Evolutionary conservation across 2,888 invertebrate species (phyloP), one percentile per base, ranked within the genome.

Genomic region (Drosophila tripunctata): DNA sequence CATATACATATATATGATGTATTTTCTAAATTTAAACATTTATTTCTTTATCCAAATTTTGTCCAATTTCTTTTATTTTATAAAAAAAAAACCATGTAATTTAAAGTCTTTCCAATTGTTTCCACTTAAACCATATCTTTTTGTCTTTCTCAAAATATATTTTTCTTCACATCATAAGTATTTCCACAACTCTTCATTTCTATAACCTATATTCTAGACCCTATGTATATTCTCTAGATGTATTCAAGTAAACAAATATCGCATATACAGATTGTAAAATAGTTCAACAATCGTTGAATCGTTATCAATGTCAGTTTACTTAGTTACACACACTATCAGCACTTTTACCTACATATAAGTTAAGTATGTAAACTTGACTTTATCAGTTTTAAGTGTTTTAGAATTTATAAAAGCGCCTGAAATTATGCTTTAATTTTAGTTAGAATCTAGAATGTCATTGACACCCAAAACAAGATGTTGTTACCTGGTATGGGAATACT

Each of bases 391-490:
- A 10, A 33, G 19, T 41, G 33, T 31, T 30, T 21, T 36, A 12
- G 22, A 52, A 50, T 36, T 47, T 7, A n/a, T 17, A 30, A 5
- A 10, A 6, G n/a, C 31, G 68, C 72, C 72, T 44, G 31, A 72
- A 68, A 41, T 41, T 72, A 72, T 72, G 65, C 72, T 38, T 14
- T 43, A 58, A 2, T 56, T 67, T 47, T 7, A 2, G 6, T 5
- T 1, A 2, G 4, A 17, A 19, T 36, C 40, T 15, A 24, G 6
- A 55, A 35, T 33, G 72, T 72, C 72, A 72, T 48, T 64, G 72
- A 72, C 72, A 55, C 41, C n/a, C 44, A 12, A 44, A 12, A 10
- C 14, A 14, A 8, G 10, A 27, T 27, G 10, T 27, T 27, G 17
- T 61, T 45, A 12, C 38, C 51, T 36, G 45, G 17, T 21, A 17